These are phyloP conservation scores for Bucco capensis DNA, from an alignment of 2,113 vertebrate species.

Conservation along the genomic window DNA sequence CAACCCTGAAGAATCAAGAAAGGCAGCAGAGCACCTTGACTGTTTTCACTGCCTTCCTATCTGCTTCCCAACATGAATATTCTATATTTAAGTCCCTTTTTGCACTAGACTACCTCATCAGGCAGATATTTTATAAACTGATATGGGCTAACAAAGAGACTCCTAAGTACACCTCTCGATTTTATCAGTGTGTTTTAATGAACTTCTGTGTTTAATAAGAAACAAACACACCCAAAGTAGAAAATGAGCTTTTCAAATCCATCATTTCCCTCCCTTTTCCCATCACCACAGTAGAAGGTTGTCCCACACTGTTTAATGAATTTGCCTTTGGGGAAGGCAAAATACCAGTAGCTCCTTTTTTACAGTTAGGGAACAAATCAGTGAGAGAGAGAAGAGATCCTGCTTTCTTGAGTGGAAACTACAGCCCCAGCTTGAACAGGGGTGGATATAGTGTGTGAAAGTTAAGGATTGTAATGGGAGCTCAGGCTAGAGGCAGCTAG, in stretches of 20 bases:
- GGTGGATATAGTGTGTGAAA: rapidly evolving
- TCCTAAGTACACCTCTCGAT: neutral
- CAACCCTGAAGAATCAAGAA: neutral
- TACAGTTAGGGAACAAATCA: neutral
- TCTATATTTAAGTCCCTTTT: neutral
- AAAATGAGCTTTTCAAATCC: neutral
- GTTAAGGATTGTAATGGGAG: neutral
- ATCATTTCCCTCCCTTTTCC: neutral
- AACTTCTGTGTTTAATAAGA: constrained; percentile 1
- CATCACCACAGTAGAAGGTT: neutral
- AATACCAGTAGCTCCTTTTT: neutral
- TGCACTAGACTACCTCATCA: neutral
- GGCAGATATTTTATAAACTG: neutral
- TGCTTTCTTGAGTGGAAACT: neutral
- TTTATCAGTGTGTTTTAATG: neutral
- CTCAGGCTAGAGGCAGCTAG: rapidly evolving
- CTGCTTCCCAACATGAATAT: neutral
- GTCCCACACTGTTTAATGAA: neutral
- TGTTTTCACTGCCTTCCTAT: neutral
- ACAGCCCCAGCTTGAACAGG: rapidly evolving
- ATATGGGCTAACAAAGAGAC: neutral
- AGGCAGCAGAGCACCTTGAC: neutral
- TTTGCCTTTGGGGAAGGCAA: neutral
- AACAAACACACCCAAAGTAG: neutral
- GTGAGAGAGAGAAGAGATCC: neutral